Evolutionary conservation across 2,888 invertebrate species (phyloP).

Genomic region (Celastrina argiolus): DNA sequence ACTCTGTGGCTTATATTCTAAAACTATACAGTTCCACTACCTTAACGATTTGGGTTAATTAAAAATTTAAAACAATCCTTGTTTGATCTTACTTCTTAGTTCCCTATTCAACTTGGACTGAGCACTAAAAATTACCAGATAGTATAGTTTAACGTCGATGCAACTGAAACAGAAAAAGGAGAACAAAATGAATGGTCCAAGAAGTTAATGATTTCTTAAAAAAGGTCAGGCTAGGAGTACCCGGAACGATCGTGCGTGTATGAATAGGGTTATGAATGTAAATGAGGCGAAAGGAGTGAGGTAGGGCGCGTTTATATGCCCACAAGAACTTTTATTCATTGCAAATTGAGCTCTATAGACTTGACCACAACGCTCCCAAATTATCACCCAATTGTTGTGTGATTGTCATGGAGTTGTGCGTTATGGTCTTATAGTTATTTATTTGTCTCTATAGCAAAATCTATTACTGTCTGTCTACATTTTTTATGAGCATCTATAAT

Average conservation of each 20-base stretch:
- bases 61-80: constrained; percentile 2
- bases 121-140: not conserved
- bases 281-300: not conserved
- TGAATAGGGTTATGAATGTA: not conserved
- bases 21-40: not conserved
- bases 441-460: too few relatives aligned
- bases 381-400: too few relatives aligned
- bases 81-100: not conserved
- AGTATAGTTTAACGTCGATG: not conserved
- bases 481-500: too few relatives aligned
- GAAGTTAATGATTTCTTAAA: not conserved
- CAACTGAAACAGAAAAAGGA: not conserved
- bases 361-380: too few relatives aligned
- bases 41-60: constrained; percentile 5
- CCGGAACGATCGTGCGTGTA: not conserved
- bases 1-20: not conserved
- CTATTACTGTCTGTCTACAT: too few relatives aligned
- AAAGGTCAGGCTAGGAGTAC: not conserved
- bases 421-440: too few relatives aligned
- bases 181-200: not conserved
- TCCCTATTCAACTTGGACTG: not conserved
- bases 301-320: too few relatives aligned
- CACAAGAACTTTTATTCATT: too few relatives aligned
- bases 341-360: too few relatives aligned
- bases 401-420: too few relatives aligned